Percentiles rank a stretch among this genome's conserved stretches.
These are phyloP conservation scores for Antigone vipio DNA, from an alignment of 2,113 vertebrate species.

Conservation along the genomic window DNA sequence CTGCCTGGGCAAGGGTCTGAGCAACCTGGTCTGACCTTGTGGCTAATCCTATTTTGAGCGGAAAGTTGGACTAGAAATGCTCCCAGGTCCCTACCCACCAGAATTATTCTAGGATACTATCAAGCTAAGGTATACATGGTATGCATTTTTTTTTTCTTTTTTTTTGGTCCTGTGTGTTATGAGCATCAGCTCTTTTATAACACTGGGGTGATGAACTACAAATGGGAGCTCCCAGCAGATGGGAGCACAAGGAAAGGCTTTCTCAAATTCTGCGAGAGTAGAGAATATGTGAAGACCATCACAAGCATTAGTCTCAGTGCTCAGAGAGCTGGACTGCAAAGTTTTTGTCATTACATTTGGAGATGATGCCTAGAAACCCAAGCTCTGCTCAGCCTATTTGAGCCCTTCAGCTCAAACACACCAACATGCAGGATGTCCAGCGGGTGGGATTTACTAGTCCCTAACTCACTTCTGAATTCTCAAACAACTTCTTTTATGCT, in stretches of 20 bases:
- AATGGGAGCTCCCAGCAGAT: background rate
- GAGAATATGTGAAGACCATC: background rate
- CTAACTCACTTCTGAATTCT: background rate
- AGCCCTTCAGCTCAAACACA: background rate
- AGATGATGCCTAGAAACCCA: background rate
- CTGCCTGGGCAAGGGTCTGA: background rate
- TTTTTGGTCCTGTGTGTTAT: background rate
- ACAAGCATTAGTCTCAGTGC: background rate
- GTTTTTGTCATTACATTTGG: background rate
- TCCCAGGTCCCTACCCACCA: background rate
- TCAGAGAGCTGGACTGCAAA: background rate
- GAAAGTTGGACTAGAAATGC: background rate
- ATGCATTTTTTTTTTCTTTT: no score
- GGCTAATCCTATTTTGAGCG: background rate
- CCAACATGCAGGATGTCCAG: background rate
- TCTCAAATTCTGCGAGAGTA: background rate
- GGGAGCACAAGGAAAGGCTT: background rate
- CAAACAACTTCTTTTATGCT: background rate
- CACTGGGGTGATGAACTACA: background rate
- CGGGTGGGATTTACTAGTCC: background rate
- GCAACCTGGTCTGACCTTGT: background rate
- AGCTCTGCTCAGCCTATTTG: background rate
- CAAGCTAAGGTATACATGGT: background rate
- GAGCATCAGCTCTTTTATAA: background rate
- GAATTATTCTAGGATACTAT: background rate